phyloP scores from a whole-genome alignment of 2,797 vertebrate species.

The Phrynocephalus forsythii region DNA sequence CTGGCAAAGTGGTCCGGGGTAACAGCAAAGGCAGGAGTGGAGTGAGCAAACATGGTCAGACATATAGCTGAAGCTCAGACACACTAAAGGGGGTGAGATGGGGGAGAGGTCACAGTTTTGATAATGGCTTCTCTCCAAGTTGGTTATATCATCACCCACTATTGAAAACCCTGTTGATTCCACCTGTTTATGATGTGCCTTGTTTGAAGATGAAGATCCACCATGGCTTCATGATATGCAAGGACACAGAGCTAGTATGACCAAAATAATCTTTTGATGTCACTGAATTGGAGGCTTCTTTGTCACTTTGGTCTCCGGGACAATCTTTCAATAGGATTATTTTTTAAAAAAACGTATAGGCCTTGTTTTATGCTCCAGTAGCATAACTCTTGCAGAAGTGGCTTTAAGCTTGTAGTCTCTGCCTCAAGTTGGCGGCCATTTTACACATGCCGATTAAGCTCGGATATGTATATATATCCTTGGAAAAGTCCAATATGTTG shows the following conservation, averaged over 20 bases:
- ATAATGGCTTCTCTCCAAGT: background rate
- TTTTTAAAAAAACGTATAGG: background rate
- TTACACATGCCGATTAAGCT: no score
- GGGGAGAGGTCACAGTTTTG: background rate
- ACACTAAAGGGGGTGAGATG: background rate
- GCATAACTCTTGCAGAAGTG: background rate
- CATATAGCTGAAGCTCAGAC: background rate
- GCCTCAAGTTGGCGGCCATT: background rate
- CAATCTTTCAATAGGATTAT: background rate
- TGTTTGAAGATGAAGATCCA: background rate
- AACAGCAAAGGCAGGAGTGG: conserved; percentile 25
- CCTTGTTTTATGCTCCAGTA: background rate
- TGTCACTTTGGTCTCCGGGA: no score
- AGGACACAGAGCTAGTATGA: no score
- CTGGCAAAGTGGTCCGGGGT: background rate
- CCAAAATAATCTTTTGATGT: no score
- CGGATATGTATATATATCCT: no score
- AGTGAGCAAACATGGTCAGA: background rate
- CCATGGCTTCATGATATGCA: no score
- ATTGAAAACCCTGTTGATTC: background rate
- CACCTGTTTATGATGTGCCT: background rate
- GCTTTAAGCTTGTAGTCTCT: background rate
- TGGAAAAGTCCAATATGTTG: no score
- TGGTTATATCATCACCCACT: background rate
- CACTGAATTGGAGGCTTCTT: no score